These are phyloP conservation scores for Smutsia temminckii DNA, from an alignment of 2,797 vertebrate genomes.

Conservation along the genomic window DNA sequence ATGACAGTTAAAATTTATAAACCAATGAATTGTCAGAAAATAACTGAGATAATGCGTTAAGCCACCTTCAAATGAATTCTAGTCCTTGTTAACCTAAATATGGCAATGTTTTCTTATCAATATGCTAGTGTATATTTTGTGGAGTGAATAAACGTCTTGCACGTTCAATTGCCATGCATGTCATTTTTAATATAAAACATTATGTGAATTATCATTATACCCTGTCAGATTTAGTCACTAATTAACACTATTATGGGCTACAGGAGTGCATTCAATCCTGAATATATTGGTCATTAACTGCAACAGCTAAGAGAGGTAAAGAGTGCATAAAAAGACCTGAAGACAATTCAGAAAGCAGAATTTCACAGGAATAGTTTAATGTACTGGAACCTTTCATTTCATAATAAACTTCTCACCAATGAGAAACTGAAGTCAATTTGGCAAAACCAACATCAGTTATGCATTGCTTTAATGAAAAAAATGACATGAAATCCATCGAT, in stretches of 20 bases:
- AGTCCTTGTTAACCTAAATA: background rate
- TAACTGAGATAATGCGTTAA: background rate
- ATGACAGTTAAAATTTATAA: background rate
- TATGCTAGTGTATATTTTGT: background rate
- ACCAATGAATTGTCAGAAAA: background rate
- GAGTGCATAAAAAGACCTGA: background rate
- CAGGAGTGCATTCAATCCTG: background rate
- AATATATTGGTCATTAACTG: slow-evolving; percentile 11
- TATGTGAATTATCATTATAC: background rate
- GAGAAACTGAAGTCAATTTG: background rate
- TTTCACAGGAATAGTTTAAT: background rate
- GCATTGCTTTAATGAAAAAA: background rate
- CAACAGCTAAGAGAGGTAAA: background rate
- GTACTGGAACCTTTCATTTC: background rate
- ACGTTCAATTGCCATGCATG: background rate
- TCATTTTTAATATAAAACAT: slow-evolving; percentile 28
- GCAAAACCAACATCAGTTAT: background rate
- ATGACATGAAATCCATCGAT: background rate
- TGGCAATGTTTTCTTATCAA: background rate
- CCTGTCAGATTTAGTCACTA: background rate
- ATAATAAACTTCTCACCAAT: background rate
- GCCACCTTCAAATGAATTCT: background rate
- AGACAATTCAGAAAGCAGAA: background rate
- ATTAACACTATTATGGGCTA: background rate
- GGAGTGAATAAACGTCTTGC: background rate